These are phyloP conservation scores for Clunio marinus DNA, from an alignment of 2,888 invertebrate genomes.

Conservation along the genomic window DNA sequence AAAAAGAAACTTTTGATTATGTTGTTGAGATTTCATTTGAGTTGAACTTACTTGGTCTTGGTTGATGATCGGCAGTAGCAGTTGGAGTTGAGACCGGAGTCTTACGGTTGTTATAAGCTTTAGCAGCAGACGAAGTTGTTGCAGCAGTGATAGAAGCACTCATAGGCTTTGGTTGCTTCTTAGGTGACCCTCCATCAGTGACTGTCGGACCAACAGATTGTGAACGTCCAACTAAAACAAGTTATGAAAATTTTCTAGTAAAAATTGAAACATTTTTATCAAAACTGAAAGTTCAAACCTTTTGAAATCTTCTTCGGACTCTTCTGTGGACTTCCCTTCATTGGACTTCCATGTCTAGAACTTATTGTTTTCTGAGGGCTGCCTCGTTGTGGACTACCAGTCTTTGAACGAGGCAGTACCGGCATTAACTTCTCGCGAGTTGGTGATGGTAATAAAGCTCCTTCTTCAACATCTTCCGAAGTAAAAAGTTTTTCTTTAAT, in stretches of 20 bases:
- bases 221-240: conserved; percentile 56
- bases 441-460: conserved; percentile 64
- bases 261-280: conserved; percentile 17
- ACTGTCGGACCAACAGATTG: conserved; percentile 66
- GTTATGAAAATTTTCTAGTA: conserved; percentile 9
- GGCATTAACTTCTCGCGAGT: conserved; percentile 69
- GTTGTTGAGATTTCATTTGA: too few species aligned
- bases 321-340: conserved; percentile 55
- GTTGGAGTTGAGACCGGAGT: conserved; percentile 56
- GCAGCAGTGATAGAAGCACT: conserved; percentile 51
- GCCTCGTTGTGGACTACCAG: conserved; percentile 47
- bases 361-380: conserved; percentile 52
- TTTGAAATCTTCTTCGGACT: conserved; percentile 57
- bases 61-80: conserved; percentile 55
- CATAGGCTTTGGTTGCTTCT: conserved; percentile 61
- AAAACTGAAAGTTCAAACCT: conserved; percentile 43
- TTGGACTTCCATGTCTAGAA: conserved; percentile 52
- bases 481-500: conserved; percentile 32
- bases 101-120: conserved; percentile 60
- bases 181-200: conserved; percentile 65
- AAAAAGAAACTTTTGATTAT: background rate
- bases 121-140: conserved; percentile 58
- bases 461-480: conserved; percentile 59
- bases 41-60: conserved; percentile 64
- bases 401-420: conserved; percentile 54